phyloP scores from a whole-genome alignment of 1,140 invertebrate genomes.

The Penaeus vannamei region DNA sequence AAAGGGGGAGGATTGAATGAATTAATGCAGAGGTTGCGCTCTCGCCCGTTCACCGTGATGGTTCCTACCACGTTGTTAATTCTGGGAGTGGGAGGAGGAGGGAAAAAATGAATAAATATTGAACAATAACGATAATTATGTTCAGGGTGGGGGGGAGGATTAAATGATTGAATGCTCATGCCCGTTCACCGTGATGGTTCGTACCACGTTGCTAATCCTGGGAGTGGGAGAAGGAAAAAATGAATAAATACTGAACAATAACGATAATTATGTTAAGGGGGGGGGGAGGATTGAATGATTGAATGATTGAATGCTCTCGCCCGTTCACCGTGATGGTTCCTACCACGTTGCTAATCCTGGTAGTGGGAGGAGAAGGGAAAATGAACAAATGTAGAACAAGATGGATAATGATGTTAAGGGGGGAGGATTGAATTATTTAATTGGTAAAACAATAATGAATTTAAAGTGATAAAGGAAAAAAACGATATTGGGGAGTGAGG shows the following conservation, averaged over 20 bases:
- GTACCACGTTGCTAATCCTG: slow-evolving; percentile 77
- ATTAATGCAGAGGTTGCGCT: slow-evolving; percentile 82
- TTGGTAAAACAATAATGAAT: too few species aligned
- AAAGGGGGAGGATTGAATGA: neutral
- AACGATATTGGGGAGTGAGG: too few species aligned
- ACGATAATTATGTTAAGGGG: slow-evolving; percentile 26
- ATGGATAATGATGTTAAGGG: slow-evolving; percentile 26
- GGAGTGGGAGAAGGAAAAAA: slow-evolving; percentile 69
- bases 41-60: slow-evolving; percentile 69
- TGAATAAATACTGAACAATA: too few species aligned
- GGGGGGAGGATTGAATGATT: neutral
- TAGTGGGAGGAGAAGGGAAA: neutral
- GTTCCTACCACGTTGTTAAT: too few species aligned
- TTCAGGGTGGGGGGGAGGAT: too few species aligned
- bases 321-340: neutral
- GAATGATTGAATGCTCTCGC: slow-evolving; percentile 79
- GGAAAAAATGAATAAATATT: too few species aligned
- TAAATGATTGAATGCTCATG: slow-evolving; percentile 69
- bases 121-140: too few species aligned
- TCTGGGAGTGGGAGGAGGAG: neutral
- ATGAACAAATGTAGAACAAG: too few species aligned
- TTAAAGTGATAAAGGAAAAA: too few species aligned
- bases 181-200: slow-evolving; percentile 82
- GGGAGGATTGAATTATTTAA: neutral
- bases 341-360: too few species aligned